Evolutionary conservation across 2,888 invertebrate species (phyloP), one percentile per base, ranked within the genome.

Genomic region (Epistrophe eligans): DNA sequence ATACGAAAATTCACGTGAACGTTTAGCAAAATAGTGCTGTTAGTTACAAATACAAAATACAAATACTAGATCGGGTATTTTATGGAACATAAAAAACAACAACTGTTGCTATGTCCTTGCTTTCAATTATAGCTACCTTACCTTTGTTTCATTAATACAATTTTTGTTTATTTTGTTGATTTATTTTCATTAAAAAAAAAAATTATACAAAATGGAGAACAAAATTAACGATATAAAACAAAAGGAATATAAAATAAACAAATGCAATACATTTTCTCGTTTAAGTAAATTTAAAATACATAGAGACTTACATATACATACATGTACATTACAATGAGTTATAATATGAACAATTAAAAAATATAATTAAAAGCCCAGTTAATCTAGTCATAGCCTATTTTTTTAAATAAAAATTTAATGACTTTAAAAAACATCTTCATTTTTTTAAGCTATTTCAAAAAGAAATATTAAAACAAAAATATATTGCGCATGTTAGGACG

Each of bases 231-330:
- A 57, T 4, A 17, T 15, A 19, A 55, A 57, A 70, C 48, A 10
- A 45, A 77, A 58, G 60, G 19, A 40, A 35, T 48, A 81, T 45
- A 55, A 52, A 60, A 35, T 24, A 70, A 58, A 66, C 28, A 80
- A 77, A 84, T 84, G 80, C 77, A 77, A 70, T 80, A 80, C 73
- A 84, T 66, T 79, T 60, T 35, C 38, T 52, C 60, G 45, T 57
- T 76, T 81, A 85, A 81, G 81, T 85, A 81, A 62, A 10, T 13
- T 60, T 50, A 48, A 58, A 57, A 28, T 43, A 67, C n/a, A 19
- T 43, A 24, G 24, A 24, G 24, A 24, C 24, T 24, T 24, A 24
- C 24, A 58, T n/a, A 15, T 50, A 19, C n/a, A n/a, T n/a, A n/a
- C n/a, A n/a, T n/a, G n/a, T 19, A 66, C n/a, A 48, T 48, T 66